phyloP scores from a whole-genome alignment of 2,888 invertebrate genomes.

The Dynastes tityus region DNA sequence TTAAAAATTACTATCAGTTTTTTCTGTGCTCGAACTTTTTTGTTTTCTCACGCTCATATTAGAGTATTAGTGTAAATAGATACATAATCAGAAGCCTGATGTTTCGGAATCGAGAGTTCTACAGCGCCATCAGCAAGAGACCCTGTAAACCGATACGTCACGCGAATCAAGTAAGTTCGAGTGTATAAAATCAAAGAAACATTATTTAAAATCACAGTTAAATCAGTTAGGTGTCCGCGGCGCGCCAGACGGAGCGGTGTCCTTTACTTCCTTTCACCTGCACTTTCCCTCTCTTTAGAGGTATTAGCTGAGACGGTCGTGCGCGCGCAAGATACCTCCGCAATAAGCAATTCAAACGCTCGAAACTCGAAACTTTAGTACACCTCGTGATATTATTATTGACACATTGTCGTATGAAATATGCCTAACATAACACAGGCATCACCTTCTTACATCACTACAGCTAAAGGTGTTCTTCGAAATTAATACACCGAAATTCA shows the following conservation, averaged over 20 bases:
- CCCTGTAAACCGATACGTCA: conserved; percentile 20
- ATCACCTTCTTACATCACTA: conserved; percentile 30
- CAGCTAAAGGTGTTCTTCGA: conserved; percentile 11
- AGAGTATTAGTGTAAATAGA: too few relatives aligned
- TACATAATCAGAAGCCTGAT: too few relatives aligned
- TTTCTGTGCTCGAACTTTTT: too few relatives aligned
- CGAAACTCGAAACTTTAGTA: conserved; percentile 54
- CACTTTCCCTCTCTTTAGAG: conserved; percentile 61
- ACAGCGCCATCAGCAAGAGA: conserved; percentile 12
- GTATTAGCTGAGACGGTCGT: conserved; percentile 55
- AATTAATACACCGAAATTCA: conserved; percentile 21
- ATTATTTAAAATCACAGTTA: conserved; percentile 48
- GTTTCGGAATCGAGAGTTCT: conserved; percentile 14
- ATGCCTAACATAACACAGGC: conserved; percentile 22
- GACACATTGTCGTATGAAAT: conserved; percentile 52
- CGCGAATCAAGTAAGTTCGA: conserved; percentile 34
- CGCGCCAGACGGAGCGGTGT: conserved; percentile 56
- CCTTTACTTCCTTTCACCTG: conserved; percentile 61
- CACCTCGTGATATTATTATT: conserved; percentile 58
- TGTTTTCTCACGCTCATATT: too few relatives aligned
- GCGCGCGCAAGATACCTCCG: conserved; percentile 58
- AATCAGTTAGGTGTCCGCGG: conserved; percentile 44
- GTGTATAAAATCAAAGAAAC: conserved; percentile 38
- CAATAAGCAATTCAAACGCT: conserved; percentile 56
- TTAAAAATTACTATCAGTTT: too few relatives aligned